A percentile compares a stretch with the other conserved stretches of the same genome.
These are phyloP conservation scores for Eilema depressum DNA, from an alignment of 2,888 invertebrate genomes.

Conservation along the genomic window DNA sequence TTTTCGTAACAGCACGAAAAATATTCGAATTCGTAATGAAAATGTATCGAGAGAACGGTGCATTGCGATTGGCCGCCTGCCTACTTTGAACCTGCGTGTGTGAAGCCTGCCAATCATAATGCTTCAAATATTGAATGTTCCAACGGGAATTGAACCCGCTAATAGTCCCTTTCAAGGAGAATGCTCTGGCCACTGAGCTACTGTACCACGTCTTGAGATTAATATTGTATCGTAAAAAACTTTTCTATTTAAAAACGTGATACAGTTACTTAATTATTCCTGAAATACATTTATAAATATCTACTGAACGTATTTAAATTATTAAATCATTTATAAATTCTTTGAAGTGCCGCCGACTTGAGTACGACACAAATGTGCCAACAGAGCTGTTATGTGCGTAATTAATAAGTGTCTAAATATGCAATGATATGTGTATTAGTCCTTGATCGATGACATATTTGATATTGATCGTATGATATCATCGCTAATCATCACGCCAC, in stretches of 20 bases:
- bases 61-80: too few species aligned
- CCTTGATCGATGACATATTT: background rate
- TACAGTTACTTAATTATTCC: background rate
- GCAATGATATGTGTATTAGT: conserved; percentile 4
- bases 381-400: background rate
- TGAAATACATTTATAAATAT: background rate
- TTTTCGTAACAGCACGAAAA: too few species aligned
- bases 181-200: too few species aligned
- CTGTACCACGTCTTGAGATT: too few species aligned
- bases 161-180: too few species aligned
- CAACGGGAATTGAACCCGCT: too few species aligned
- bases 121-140: too few species aligned
- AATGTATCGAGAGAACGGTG: too few species aligned
- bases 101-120: too few species aligned
- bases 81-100: too few species aligned
- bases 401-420: conserved; percentile 8
- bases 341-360: background rate
- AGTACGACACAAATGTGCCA: background rate
- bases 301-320: background rate
- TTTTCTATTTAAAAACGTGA: background rate
- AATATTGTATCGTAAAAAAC: background rate
- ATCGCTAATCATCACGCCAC: background rate
- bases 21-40: too few species aligned
- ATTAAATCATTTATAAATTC: background rate
- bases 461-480: conserved; percentile 12